Evolutionary conservation across 2,113 vertebrate species (phyloP).

Genomic region (rabbit (Oryctolagus cuniculus)): DNA sequence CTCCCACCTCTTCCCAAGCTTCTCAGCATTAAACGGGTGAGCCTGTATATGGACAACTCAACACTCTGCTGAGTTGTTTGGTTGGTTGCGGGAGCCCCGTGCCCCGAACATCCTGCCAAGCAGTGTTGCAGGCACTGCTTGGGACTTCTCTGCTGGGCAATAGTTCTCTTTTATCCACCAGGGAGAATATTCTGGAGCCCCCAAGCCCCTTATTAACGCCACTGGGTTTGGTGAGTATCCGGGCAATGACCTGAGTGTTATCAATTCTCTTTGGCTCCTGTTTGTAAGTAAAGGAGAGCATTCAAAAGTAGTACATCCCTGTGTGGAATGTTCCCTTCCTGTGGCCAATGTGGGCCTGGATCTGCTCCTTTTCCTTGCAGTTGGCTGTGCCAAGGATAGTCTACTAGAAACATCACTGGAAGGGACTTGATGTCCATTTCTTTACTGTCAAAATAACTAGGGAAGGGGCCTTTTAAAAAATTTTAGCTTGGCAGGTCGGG

Average conservation of each 20-base stretch:
- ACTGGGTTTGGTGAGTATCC: not conserved
- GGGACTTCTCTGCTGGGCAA: not conserved
- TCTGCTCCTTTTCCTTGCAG: not conserved
- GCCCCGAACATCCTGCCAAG: not conserved
- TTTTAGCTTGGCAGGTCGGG: not conserved
- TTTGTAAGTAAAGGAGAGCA: not conserved
- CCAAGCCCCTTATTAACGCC: not conserved
- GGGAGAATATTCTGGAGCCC: not conserved
- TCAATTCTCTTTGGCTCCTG: not conserved
- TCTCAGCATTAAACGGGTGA: not conserved
- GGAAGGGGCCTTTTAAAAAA: not conserved
- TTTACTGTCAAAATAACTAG: not conserved
- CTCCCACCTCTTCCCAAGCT: not conserved
- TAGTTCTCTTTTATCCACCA: not conserved
- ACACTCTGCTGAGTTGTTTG: not conserved
- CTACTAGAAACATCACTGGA: not conserved
- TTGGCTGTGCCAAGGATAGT: rapidly evolving
- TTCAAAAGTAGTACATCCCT: not conserved
- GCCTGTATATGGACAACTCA: not conserved
- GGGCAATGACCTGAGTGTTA: not conserved
- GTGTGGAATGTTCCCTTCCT: not conserved
- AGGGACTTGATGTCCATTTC: not conserved
- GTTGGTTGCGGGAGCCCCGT: not conserved
- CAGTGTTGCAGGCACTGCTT: not conserved
- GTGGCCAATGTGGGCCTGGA: not conserved